Evolutionary conservation across 2,113 vertebrate species (phyloP), one percentile per base, ranked within the genome.

Genomic region (Hemicordylus capensis): DNA sequence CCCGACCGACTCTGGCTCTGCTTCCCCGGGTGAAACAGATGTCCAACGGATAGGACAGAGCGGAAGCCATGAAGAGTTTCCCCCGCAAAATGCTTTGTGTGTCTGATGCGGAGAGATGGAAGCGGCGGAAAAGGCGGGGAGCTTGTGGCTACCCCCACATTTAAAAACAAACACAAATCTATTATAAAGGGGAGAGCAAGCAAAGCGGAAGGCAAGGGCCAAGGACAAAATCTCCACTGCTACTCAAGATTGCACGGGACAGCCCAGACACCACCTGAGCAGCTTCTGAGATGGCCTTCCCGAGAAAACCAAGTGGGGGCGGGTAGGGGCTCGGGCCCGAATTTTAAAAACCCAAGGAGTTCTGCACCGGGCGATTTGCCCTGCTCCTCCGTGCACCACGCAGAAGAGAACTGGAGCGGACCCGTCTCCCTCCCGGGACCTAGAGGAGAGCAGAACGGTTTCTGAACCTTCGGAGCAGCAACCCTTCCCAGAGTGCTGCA

Each of bases 321-420:
- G 42, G 34, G 34, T 6, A 26, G 66, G 69, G n/a, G n/a, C n/a
- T n/a, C n/a, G 4, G 31, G 6, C 19, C 8, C 28, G 14, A 22
- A 17, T 19, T 42, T 44, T 61, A 4, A 31, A 42, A 17, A 31
- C n/a, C n/a, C n/a, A n/a, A n/a, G n/a, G n/a, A n/a, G n/a, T 9
- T 1, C 0, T 54, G 3, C 0, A 56, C 58, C 37, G 0, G 0
- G 80, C 48, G 51, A 67, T 4, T 77, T 42, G 37, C 63, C 9
- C 44, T 54, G 14, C 39, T 56, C 24, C 11, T 26, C 14, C n/a
- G 4, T 72, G 28, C 31, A 11, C 37, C 19, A 14, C 46, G 4
- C 46, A 22, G 37, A 37, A 56, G 37, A 19, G 73, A 39, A 39
- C 10, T 20, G 11, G 46, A 42, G 20, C 4, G 26, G 0, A 3